Evolutionary conservation across 2,797 vertebrate species (phyloP).

Genomic region (Cirrhinus molitorella): DNA sequence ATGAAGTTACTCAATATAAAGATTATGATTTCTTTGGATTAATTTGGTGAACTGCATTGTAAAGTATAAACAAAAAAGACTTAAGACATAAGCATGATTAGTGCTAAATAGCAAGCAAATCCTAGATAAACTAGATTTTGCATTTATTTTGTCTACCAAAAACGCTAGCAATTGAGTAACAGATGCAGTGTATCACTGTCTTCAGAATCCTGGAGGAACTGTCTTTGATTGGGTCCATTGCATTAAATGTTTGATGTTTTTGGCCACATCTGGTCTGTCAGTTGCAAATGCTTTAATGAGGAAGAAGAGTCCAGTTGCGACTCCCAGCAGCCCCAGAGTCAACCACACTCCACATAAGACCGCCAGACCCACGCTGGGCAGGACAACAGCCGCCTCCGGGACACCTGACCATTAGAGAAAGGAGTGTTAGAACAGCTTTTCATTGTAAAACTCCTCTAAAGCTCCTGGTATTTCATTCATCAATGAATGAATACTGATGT

Average conservation of each 20-base stretch:
- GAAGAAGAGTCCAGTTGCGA: constrained; percentile 41
- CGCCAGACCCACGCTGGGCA: constrained; percentile 21
- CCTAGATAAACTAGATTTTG: no score
- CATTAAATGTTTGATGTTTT: not conserved
- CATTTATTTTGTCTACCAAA: not conserved
- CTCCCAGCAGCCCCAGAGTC: constrained; percentile 43
- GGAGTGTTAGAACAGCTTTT: not conserved
- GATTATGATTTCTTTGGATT: no score
- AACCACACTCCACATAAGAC: constrained; percentile 53
- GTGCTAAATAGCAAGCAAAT: no score
- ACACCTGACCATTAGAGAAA: no score
- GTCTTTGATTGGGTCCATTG: no score
- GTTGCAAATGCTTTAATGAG: constrained; percentile 27
- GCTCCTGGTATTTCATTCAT: not conserved
- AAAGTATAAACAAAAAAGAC: no score
- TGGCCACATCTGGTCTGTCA: not conserved
- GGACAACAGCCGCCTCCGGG: not conserved
- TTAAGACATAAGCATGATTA: no score
- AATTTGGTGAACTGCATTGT: no score
- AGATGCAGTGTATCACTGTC: not conserved
- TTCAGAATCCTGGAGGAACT: not conserved
- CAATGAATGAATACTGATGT: no score
- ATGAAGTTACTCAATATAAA: no score
- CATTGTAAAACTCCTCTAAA: no score
- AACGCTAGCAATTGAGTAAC: not conserved